These are phyloP conservation scores for Sebastolobus altivelis DNA, from an alignment of 2,797 vertebrate genomes.

Conservation along the genomic window DNA sequence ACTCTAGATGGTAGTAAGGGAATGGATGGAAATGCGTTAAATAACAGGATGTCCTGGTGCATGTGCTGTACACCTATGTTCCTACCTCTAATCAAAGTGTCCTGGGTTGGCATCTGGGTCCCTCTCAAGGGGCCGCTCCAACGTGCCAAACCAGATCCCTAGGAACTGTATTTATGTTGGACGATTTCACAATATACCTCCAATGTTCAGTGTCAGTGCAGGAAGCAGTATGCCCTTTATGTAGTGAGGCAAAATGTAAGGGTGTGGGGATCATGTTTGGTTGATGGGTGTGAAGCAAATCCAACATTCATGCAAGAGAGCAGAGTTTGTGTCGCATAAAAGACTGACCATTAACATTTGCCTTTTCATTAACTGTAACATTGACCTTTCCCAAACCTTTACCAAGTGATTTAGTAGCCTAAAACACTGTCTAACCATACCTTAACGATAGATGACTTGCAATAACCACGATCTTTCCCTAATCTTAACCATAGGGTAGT, in stretches of 20 bases:
- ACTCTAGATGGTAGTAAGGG: background rate
- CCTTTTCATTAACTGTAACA: background rate
- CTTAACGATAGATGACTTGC: background rate
- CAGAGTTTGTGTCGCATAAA: background rate
- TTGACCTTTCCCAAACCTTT: background rate
- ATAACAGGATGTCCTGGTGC: background rate
- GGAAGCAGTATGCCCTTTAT: background rate
- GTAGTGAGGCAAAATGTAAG: background rate
- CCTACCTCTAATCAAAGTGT: background rate
- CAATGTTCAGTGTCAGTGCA: background rate
- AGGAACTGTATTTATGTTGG: background rate
- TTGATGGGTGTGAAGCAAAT: background rate
- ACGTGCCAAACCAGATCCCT: background rate
- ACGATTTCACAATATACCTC: background rate
- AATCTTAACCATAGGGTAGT: background rate
- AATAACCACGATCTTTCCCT: background rate
- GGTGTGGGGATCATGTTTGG: background rate
- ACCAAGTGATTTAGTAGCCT: background rate
- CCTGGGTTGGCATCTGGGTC: no score
- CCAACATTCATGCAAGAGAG: background rate
- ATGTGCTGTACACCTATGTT: background rate
- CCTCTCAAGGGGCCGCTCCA: no score
- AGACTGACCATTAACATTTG: background rate
- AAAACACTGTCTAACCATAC: background rate
- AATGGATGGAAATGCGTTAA: background rate